Evolutionary conservation across 2,113 vertebrate genomes (phyloP).

Genomic region (Camelus bactrianus): DNA sequence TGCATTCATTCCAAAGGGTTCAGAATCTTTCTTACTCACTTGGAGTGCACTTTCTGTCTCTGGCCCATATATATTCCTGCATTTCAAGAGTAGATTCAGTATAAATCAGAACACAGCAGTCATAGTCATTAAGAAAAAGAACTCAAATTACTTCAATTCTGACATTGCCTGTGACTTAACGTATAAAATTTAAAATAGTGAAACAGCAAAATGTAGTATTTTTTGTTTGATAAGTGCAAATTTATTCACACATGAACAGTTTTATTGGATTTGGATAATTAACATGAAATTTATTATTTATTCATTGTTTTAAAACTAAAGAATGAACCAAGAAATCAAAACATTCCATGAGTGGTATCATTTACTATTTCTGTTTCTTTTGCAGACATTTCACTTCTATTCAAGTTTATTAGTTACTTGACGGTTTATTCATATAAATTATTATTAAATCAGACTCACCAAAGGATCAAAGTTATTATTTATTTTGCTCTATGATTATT

Average conservation of each 20-base stretch:
- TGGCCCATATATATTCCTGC: neutral
- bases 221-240: neutral
- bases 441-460: neutral
- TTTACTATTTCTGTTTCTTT: neutral
- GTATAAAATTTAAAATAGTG: neutral
- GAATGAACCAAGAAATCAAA: slow-evolving; percentile 14
- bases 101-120: neutral
- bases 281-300: neutral
- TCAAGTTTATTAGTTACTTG: slow-evolving; percentile 21
- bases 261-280: neutral
- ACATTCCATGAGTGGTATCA: neutral
- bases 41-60: neutral
- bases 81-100: neutral
- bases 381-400: neutral
- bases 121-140: neutral
- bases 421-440: neutral
- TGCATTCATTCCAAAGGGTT: neutral
- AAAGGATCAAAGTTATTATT: neutral
- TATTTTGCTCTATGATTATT: slow-evolving; percentile 16
- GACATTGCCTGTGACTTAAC: neutral
- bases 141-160: neutral
- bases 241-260: neutral
- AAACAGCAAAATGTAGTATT: neutral
- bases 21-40: neutral
- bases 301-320: slow-evolving; percentile 42